phyloP scores from a whole-genome alignment of 2,888 invertebrate genomes.

The Coenonympha glycerion region DNA sequence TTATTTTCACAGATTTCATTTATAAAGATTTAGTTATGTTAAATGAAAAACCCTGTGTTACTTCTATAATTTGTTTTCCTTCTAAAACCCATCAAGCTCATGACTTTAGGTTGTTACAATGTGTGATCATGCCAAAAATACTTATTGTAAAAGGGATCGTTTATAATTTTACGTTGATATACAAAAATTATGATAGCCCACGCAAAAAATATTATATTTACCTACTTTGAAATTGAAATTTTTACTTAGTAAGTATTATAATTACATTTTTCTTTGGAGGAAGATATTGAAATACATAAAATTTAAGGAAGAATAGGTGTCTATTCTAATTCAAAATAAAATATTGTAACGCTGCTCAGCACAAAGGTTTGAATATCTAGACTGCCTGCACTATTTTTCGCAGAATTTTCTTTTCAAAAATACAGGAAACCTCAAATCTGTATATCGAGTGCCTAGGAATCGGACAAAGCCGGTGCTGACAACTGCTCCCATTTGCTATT shows the following conservation, averaged over 20 bases:
- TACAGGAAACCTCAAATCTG: slow-evolving; percentile 53
- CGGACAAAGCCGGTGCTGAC: slow-evolving; percentile 56
- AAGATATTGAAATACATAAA: background rate
- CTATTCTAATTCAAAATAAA: background rate
- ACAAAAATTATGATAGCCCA: too few relatives aligned
- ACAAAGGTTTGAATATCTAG: slow-evolving; percentile 20
- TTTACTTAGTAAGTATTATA: too few relatives aligned
- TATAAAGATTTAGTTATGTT: background rate
- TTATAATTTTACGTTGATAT: too few relatives aligned
- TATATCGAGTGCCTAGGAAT: slow-evolving; percentile 57
- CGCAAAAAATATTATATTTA: too few relatives aligned
- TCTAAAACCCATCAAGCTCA: slow-evolving; percentile 35
- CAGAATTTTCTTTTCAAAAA: slow-evolving; percentile 50
- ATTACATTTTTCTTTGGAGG: background rate
- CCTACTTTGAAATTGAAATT: too few relatives aligned
- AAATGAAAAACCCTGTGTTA: slow-evolving; percentile 37
- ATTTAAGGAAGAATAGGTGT: too few relatives aligned
- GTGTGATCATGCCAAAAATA: too few relatives aligned
- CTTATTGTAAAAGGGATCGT: background rate
- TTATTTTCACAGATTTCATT: background rate
- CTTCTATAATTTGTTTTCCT: slow-evolving; percentile 47
- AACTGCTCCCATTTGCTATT: slow-evolving; percentile 57
- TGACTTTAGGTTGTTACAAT: too few relatives aligned
- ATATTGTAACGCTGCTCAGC: slow-evolving; percentile 2
- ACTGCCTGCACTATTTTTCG: slow-evolving; percentile 19